Evolutionary conservation across 2,888 invertebrate genomes (phyloP).

Genomic region (Glyphotaelius pellucidus): DNA sequence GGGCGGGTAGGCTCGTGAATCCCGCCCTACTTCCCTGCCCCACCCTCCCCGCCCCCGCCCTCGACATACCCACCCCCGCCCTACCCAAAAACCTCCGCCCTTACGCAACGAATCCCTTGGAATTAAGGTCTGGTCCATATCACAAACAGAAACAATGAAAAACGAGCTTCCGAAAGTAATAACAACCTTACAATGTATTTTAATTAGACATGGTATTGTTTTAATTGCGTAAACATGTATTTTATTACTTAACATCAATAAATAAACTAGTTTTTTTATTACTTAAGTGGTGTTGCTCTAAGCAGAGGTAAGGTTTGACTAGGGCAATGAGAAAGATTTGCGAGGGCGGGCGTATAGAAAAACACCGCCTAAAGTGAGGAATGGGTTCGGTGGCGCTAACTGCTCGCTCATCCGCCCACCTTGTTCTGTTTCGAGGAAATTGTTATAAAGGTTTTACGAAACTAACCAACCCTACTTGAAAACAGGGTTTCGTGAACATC

Average conservation of each 20-base stretch:
- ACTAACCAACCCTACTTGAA: not conserved
- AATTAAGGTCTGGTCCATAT: conserved; percentile 49
- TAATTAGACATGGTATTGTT: not conserved
- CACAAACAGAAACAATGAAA: conserved; percentile 19
- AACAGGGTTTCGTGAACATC: not conserved
- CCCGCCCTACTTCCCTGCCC: conserved; percentile 40
- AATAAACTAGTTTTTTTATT: not conserved
- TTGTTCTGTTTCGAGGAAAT: not conserved
- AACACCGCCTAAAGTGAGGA: conserved; percentile 42
- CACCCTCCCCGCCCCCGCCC: not conserved
- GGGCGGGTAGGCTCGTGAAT: conserved; percentile 51
- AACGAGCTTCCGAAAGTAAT: not conserved
- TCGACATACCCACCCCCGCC: not conserved
- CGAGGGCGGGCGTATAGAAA: conserved; percentile 35
- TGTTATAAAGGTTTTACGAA: not conserved
- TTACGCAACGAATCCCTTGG: not conserved
- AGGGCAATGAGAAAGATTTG: not conserved
- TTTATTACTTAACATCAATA: not conserved
- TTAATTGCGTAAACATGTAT: no score
- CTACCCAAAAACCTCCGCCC: conserved; percentile 16
- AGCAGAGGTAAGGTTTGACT: not conserved
- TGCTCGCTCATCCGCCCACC: conserved; percentile 22
- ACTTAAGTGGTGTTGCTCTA: not conserved
- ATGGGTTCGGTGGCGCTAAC: conserved; percentile 5
- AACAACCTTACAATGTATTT: not conserved